These are phyloP conservation scores for Pseudonaja textilis DNA, from an alignment of 2,113 vertebrate genomes.

Conservation along the genomic window DNA sequence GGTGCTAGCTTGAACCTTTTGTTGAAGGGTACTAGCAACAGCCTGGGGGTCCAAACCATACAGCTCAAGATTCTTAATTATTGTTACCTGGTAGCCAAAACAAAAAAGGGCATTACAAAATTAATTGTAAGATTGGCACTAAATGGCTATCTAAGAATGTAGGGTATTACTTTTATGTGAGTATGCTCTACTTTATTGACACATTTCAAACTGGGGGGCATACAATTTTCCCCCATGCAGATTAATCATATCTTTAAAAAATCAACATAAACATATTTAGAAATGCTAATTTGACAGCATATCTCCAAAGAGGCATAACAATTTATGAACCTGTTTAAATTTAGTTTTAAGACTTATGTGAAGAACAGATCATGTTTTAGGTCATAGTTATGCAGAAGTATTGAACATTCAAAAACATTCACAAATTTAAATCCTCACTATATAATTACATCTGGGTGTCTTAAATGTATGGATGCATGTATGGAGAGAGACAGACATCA, in stretches of 20 bases:
- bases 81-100: slow-evolving; percentile 78
- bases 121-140: not conserved
- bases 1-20: slow-evolving; percentile 88
- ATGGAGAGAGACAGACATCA: not conserved
- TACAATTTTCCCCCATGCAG: too few relatives aligned
- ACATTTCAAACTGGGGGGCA: not conserved
- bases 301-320: not conserved
- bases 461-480: not conserved
- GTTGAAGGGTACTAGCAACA: slow-evolving; percentile 82
- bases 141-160: not conserved
- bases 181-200: not conserved
- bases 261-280: not conserved
- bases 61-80: slow-evolving; percentile 91
- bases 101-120: not conserved
- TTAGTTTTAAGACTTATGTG: not conserved
- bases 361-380: not conserved
- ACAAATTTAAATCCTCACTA: not conserved
- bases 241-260: not conserved
- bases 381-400: not conserved
- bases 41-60: slow-evolving; percentile 85
- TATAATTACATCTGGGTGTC: not conserved
- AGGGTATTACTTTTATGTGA: not conserved
- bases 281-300: not conserved
- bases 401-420: not conserved
- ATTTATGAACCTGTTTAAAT: not conserved